Base-by-base conservation (phyloP, 1,140 invertebrate species). In the Orchestia grillus region DNA sequence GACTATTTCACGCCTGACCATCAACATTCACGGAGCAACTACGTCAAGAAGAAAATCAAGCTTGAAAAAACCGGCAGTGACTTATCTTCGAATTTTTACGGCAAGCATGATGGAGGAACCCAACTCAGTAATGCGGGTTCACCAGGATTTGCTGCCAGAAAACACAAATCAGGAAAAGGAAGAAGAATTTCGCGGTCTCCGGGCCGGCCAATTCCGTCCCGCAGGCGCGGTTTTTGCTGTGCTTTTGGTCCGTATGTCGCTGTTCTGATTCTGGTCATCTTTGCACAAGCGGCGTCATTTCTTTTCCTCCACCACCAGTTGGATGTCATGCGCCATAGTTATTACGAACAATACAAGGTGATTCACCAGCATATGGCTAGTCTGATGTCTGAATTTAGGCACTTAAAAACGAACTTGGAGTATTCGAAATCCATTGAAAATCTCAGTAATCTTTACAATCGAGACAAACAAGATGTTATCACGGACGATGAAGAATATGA, bases 401-500 rank as follows among this genome's bases (percentile, higher is more conserved):
- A 44, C 28, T 16, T 90, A 15, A 90, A 90, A 90, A 90, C 88
- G 43, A 28, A 90, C 88, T 16, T 42, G 41, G 88, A 41, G 16
- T 90, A 90, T 44, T 11, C 43, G 8, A 90, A 90, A 41, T 90
- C 88, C 43, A 42, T 90, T 41, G 43, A 90, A 90, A 90, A 41
- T 0, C 88, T 90, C 88, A 44, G 36, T 42, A 42, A 41, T 90
- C 11, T 90, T 11, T 90, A 42, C 36, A 90, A 90, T 11, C 88
- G 43, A 28, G 41, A 90, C 15, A 42, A 90, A 42, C 88, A 42
- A 41, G 88, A 90, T 42, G 43, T 90, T 90, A 90, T 90, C 42
- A 90, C 23, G 4, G 88, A 90, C 42, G 88, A 90, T 90, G 88
- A 90, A 90, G 88, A 90, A 90, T 90, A 90, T 41, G 88, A 90